Evolutionary conservation across 2,113 vertebrate species (phyloP).

Genomic region (Arizona elegans): DNA sequence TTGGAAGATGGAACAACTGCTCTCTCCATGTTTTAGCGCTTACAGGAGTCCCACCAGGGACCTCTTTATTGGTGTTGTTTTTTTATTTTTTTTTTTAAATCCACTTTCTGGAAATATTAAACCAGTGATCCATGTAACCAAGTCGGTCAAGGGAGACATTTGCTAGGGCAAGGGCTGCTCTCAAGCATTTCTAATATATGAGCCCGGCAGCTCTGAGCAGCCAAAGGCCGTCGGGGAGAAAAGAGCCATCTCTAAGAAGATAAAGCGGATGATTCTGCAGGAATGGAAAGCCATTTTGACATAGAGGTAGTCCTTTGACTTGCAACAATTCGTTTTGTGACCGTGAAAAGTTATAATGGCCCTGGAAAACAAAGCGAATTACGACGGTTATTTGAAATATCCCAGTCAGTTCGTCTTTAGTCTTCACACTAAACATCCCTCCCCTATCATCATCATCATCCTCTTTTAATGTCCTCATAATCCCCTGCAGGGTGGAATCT

Average conservation of each 20-base stretch:
- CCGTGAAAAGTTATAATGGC: no score
- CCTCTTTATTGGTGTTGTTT: neutral
- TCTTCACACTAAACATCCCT: no score
- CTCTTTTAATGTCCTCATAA: no score
- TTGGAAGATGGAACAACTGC: neutral
- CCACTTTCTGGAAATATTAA: constrained; percentile 24
- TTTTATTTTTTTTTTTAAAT: neutral
- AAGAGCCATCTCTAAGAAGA: neutral
- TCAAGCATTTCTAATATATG: neutral
- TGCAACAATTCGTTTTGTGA: no score
- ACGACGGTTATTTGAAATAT: no score
- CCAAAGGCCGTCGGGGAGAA: constrained; percentile 5
- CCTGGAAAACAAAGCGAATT: no score
- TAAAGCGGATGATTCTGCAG: neutral
- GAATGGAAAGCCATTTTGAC: no score
- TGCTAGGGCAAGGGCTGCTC: neutral
- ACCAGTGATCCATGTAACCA: neutral
- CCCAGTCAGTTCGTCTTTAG: no score
- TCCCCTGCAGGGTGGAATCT: no score
- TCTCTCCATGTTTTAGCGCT: neutral
- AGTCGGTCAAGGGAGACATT: constrained; percentile 25
- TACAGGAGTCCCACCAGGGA: neutral
- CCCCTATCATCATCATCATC: no score
- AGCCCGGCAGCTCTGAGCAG: neutral
- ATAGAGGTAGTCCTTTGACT: no score